These are phyloP conservation scores for Bombus affinis DNA, from an alignment of 1,140 invertebrate species.

Conservation along the genomic window DNA sequence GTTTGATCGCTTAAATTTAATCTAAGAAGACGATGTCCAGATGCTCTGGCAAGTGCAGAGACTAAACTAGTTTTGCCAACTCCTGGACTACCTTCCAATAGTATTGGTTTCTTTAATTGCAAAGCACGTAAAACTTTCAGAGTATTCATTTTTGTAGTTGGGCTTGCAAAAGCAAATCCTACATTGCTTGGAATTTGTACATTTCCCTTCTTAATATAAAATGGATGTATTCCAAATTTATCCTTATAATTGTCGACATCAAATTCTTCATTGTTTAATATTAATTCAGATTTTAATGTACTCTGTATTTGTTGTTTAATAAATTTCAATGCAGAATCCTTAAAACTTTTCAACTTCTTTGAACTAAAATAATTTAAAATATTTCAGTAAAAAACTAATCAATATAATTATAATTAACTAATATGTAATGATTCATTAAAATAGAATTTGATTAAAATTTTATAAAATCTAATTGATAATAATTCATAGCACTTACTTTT, in stretches of 20 bases:
- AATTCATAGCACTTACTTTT: conserved; percentile 77
- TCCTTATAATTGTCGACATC: conserved; percentile 31
- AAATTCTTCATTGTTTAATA: conserved; percentile 36
- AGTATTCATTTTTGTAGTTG: conserved; percentile 92
- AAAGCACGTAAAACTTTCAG: conserved; percentile 93
- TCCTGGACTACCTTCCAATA: conserved; percentile 98
- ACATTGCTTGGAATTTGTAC: conserved; percentile 59
- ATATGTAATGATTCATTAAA: conserved; percentile 4
- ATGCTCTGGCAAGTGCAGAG: conserved; percentile 93
- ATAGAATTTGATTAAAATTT: background rate
- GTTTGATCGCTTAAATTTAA: conserved; percentile 99
- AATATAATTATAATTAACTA: background rate
- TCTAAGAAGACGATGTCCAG: conserved; percentile 92
- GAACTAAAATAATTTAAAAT: conserved; percentile 60
- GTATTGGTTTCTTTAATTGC: conserved; percentile 94
- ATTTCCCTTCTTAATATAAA: conserved; percentile 85
- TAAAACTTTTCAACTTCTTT: conserved; percentile 81
- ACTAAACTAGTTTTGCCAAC: conserved; percentile 99
- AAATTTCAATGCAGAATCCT: conserved; percentile 81
- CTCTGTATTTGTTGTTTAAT: conserved; percentile 81
- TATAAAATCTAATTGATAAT: too few species aligned
- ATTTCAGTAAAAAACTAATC: background rate
- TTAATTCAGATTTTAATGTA: conserved; percentile 51
- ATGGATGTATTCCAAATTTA: conserved; percentile 88
- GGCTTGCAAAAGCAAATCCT: conserved; percentile 89